Percentiles rank a stretch among this genome's conserved stretches.
These are phyloP conservation scores for Lepisosteus oculatus DNA, from an alignment of 2,113 vertebrate species.

Conservation along the genomic window DNA sequence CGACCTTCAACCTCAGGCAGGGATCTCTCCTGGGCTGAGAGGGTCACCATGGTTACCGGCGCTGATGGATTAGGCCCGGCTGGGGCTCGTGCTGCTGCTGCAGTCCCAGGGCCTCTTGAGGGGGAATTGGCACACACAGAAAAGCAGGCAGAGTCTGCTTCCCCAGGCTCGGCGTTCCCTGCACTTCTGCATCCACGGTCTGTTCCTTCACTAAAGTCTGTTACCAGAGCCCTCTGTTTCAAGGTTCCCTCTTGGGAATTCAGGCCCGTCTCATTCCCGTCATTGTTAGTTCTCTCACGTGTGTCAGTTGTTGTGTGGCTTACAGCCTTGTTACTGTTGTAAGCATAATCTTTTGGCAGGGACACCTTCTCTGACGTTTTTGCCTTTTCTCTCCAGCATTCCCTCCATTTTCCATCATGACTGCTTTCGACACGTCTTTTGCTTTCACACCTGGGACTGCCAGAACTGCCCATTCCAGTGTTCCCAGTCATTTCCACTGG, in stretches of 20 bases:
- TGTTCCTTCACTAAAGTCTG: not conserved
- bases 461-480: too few species aligned
- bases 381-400: too few species aligned
- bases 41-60: slow-evolving; percentile 49
- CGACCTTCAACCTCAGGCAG: slow-evolving; percentile 19
- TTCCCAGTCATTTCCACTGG: too few species aligned
- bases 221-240: not conserved
- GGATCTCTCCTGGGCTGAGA: slow-evolving; percentile 34
- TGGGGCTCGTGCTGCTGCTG: slow-evolving; percentile 23
- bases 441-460: too few species aligned
- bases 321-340: too few species aligned
- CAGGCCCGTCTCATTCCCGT: not conserved
- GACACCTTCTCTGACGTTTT: too few species aligned
- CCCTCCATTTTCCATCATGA: too few species aligned
- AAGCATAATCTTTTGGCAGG: too few species aligned
- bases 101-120: slow-evolving; percentile 25
- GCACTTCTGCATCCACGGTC: slow-evolving; percentile 1
- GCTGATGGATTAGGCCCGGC: slow-evolving; percentile 51
- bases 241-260: not conserved
- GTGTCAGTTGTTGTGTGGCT: too few species aligned
- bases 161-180: not conserved
- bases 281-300: too few species aligned
- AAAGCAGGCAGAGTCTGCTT: slow-evolving; percentile 10
- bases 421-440: too few species aligned
- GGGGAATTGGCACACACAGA: slow-evolving; percentile 24